These are phyloP conservation scores for Azorinus chamasolen DNA, from an alignment of 2,888 invertebrate species.

Conservation along the genomic window DNA sequence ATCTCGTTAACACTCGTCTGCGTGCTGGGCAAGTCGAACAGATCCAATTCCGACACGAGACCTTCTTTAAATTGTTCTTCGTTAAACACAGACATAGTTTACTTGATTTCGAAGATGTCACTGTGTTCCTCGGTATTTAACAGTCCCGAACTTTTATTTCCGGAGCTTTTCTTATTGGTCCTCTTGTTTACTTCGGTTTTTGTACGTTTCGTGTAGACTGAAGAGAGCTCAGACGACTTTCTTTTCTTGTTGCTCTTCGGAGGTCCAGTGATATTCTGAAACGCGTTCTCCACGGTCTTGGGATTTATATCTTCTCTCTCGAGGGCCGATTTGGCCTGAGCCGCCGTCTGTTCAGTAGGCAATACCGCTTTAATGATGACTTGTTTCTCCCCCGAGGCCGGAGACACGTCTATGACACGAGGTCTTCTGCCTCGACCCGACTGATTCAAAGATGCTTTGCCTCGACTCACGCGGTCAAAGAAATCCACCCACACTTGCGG, in stretches of 20 bases:
- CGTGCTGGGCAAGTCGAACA: constrained; percentile 5
- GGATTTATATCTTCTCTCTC: constrained; percentile 12
- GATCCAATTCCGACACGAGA: constrained; percentile 1
- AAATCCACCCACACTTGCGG: constrained; percentile 37
- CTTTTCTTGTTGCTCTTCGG: neutral
- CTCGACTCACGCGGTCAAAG: constrained; percentile 19
- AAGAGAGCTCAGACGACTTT: neutral
- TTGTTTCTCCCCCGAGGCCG: neutral
- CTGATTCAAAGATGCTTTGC: constrained; percentile 15
- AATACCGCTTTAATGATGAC: constrained; percentile 7
- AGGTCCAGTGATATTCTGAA: no score
- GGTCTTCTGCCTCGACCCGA: constrained; percentile 4
- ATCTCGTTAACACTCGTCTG: constrained; percentile 4
- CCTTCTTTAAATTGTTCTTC: constrained; percentile 13
- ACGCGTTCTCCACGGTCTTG: no score
- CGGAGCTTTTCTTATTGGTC: neutral
- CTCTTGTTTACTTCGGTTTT: neutral
- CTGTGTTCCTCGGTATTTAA: neutral
- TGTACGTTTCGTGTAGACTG: neutral
- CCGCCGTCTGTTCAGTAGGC: constrained; percentile 4
- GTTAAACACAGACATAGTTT: constrained; percentile 14
- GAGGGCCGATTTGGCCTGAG: constrained; percentile 5
- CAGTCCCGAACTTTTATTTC: neutral
- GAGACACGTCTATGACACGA: constrained; percentile 7
- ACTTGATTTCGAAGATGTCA: constrained; percentile 14